Evolutionary conservation across 2,797 vertebrate genomes (phyloP), one percentile per base, ranked within the genome.

Genomic region (Rhinoraja longicauda): DNA sequence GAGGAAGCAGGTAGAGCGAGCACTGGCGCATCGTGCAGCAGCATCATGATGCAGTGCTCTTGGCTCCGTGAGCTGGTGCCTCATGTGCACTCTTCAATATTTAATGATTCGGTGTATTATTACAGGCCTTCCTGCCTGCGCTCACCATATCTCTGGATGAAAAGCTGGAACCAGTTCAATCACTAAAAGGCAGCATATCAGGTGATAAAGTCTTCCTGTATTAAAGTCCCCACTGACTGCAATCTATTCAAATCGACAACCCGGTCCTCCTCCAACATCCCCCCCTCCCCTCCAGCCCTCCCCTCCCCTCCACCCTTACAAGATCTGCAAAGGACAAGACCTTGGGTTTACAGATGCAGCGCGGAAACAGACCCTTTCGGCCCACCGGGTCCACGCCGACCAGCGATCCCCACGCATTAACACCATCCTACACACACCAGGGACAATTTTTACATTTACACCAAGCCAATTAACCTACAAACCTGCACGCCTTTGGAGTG

Each of bases 111-210:
- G 70, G 90, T 92, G 13, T 92, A 92, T 92, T 92, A 72, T 92
- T 92, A 92, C 90, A 92, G 90, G 26, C 90, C 90, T 92, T 92
- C 90, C 90, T 92, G 90, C 53, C 75, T 75, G 70, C 15, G 70
- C 70, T 92, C 67, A 92, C 72, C 90, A 72, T 21, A 75, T 92
- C 70, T 92, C 90, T 53, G 45, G 70, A 92, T 73, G 70, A 92
- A 39, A 45, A 75, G 70, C 90, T 92, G 90, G 90, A 92, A 92
- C 70, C 39, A n/a, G 90, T 92, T 92, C 90, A 75, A 92, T 92
- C 45, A 53, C 90, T 73, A 92, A 39, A 29, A 92, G 45, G 67
- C 12, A 29, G 26, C 21, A 9, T 92, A 92, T 92, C 90, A 75
- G 90, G 70, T 92, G 90, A 92, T n/a, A 53, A 73, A 92, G 90